Evolutionary conservation across 2,797 vertebrate genomes (phyloP).

Genomic region (Danio choprae): DNA sequence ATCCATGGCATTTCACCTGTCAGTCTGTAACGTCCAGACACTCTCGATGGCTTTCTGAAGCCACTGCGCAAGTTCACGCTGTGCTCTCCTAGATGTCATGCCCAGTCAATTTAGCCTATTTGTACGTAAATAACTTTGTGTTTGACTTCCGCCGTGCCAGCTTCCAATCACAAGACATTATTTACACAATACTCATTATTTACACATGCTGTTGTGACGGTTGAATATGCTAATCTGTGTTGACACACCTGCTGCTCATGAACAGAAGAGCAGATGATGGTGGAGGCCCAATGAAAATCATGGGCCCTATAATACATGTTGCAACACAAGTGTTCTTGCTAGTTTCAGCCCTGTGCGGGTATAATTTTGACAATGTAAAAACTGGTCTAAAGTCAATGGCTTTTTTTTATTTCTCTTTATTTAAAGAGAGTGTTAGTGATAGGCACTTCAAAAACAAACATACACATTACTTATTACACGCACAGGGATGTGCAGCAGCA

Average conservation of each 20-base stretch:
- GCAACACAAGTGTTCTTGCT: no score
- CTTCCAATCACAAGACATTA: slow-evolving; percentile 25
- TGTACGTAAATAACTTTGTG: slow-evolving; percentile 24
- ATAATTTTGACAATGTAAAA: no score
- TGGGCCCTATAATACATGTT: not conserved
- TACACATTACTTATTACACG: no score
- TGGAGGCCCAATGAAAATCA: not conserved
- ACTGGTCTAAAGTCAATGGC: no score
- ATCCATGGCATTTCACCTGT: slow-evolving; percentile 44
- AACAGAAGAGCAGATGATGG: not conserved
- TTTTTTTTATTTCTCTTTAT: no score
- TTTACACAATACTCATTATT: slow-evolving; percentile 38
- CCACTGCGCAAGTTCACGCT: slow-evolving; percentile 35
- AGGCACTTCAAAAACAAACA: no score
- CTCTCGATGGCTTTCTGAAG: not conserved
- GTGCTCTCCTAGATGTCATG: slow-evolving; percentile 30
- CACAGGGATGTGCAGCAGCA: no score
- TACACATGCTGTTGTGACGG: not conserved
- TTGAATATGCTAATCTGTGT: slow-evolving; percentile 39
- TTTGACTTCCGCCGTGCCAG: slow-evolving; percentile 12
- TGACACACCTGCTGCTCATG: slow-evolving; percentile 37
- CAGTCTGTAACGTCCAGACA: not conserved
- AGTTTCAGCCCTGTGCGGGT: not conserved
- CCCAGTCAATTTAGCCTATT: slow-evolving; percentile 30
- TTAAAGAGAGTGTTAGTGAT: no score